These are phyloP conservation scores for Phyllopteryx taeniolatus DNA, from an alignment of 2,113 vertebrate species.

Conservation along the genomic window DNA sequence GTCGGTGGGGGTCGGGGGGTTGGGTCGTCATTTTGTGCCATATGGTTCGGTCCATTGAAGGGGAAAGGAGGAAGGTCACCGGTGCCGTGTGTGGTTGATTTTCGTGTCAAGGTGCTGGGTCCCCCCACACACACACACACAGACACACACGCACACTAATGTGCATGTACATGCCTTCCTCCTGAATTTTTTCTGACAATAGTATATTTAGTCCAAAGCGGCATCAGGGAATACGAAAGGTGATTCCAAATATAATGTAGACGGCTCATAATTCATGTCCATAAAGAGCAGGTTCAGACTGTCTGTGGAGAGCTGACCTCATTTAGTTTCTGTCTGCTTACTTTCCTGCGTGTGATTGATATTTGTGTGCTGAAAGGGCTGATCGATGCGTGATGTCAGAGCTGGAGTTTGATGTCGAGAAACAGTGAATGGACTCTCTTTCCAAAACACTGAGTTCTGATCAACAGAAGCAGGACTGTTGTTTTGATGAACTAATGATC, in stretches of 20 bases:
- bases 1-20: too few relatives aligned
- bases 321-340: conserved; percentile 29
- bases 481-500: not conserved
- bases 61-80: too few relatives aligned
- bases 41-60: too few relatives aligned
- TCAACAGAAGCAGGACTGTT: not conserved
- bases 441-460: not conserved
- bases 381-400: conserved; percentile 25
- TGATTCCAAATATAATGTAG: conserved; percentile 11
- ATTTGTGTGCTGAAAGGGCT: conserved; percentile 16
- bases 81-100: too few relatives aligned
- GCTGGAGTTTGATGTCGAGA: conserved; percentile 4
- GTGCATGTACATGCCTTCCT: not conserved
- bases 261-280: conserved; percentile 24
- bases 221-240: conserved; percentile 22
- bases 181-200: not conserved
- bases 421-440: not conserved
- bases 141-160: too few relatives aligned
- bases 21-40: too few relatives aligned
- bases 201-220: not conserved
- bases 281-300: conserved; percentile 14
- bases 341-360: conserved; percentile 31
- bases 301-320: conserved; percentile 43
- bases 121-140: too few relatives aligned
- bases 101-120: too few relatives aligned